phyloP scores from a whole-genome alignment of 2,797 vertebrate genomes.

The Sebastes vulpes region DNA sequence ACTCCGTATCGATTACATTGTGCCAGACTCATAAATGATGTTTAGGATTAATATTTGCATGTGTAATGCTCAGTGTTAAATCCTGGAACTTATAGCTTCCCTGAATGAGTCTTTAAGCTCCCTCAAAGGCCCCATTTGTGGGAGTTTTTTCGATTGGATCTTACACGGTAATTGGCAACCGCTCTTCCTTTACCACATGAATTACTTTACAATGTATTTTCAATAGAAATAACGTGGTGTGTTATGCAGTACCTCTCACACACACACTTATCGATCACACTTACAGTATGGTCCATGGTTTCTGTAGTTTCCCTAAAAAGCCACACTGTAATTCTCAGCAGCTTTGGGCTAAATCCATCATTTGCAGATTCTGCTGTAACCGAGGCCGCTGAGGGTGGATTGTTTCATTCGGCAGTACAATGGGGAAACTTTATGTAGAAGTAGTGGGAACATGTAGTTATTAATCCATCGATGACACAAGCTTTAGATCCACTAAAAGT shows the following conservation, averaged over 20 bases:
- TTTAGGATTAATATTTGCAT: constrained; percentile 46
- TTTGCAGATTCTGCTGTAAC: background rate
- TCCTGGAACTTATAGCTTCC: constrained; percentile 13
- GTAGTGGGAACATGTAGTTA: background rate
- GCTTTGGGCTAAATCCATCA: constrained; percentile 19
- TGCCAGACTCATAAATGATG: constrained; percentile 11
- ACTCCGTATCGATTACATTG: constrained; percentile 31
- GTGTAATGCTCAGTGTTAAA: constrained; percentile 28
- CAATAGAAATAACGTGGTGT: constrained; percentile 12
- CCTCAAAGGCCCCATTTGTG: constrained; percentile 36
- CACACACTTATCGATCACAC: background rate
- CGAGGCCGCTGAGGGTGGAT: background rate
- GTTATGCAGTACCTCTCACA: background rate
- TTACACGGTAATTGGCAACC: constrained; percentile 40
- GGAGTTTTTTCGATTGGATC: constrained; percentile 17
- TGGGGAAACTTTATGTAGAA: background rate
- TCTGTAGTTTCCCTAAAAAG: constrained; percentile 11
- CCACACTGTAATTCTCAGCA: background rate
- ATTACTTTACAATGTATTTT: constrained; percentile 30
- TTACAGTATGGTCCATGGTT: background rate
- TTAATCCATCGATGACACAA: constrained; percentile 7
- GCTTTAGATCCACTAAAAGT: background rate
- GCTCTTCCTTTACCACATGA: constrained; percentile 13
- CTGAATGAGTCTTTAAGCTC: constrained; percentile 28
- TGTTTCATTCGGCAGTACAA: background rate